Percentiles rank a stretch among this genome's conserved stretches.
phyloP scores from a whole-genome alignment of 2,113 vertebrate genomes.

The Chunga burmeisteri region DNA sequence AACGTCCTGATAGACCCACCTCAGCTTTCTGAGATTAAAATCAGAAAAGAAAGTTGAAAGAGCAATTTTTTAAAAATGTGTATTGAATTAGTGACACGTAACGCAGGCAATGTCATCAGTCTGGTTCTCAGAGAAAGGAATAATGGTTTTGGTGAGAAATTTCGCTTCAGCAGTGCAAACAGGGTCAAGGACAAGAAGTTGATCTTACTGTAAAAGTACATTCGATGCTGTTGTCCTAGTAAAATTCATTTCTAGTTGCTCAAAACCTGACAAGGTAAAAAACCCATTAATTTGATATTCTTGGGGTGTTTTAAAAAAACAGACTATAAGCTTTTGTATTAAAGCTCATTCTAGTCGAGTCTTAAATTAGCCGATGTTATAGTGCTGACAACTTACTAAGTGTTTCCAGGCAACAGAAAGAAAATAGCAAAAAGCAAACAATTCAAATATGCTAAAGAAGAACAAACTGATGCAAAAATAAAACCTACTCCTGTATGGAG shows the following conservation, averaged over 20 bases:
- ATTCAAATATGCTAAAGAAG: neutral
- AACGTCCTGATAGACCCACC: neutral
- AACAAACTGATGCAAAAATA: conserved; percentile 1
- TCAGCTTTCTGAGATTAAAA: neutral
- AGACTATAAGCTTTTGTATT: neutral
- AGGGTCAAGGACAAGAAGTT: neutral
- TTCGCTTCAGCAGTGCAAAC: neutral
- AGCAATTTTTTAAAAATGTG: neutral
- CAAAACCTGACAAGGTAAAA: neutral
- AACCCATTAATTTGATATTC: neutral
- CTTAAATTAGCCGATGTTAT: conserved; percentile 11
- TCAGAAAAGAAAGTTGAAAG: neutral
- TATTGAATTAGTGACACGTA: neutral
- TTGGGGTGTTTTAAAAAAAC: neutral
- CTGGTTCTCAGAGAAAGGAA: neutral
- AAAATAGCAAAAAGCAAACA: conserved; percentile 31
- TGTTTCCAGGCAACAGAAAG: conserved; percentile 68
- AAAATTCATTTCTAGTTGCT: neutral
- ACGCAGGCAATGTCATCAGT: neutral
- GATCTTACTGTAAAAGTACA: neutral
- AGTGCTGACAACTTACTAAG: conserved; percentile 44
- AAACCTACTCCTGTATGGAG: neutral
- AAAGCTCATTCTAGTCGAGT: neutral
- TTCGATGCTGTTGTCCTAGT: neutral
- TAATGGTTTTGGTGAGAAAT: neutral